phyloP scores from a whole-genome alignment of 2,797 vertebrate genomes.

The Epinephelus awoara region DNA sequence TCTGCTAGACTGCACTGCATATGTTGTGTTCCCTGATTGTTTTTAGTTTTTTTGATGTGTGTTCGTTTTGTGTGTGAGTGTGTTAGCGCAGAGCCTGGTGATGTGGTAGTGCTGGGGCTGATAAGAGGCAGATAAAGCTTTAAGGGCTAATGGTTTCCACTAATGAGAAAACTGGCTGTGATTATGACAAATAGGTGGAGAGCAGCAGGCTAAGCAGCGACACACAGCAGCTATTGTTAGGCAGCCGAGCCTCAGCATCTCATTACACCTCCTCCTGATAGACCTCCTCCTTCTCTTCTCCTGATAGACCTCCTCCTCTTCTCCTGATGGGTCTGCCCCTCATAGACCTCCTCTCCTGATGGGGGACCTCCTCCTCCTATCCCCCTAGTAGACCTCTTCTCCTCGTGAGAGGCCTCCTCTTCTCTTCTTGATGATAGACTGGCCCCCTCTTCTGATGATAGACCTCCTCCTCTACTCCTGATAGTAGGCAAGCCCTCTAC shows the following conservation, averaged over 20 bases:
- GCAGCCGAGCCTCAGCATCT: conserved; percentile 91
- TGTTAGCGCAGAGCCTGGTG: conserved; percentile 42
- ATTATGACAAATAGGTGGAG: conserved; percentile 96
- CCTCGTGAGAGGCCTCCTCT: background rate
- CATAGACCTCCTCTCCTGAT: background rate
- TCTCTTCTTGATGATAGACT: background rate
- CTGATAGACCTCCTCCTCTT: background rate
- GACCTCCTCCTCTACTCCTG: background rate
- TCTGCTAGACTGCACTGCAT: conserved; percentile 1
- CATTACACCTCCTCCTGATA: conserved; percentile 84
- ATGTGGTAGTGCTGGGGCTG: conserved; percentile 75
- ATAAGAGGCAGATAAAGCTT: conserved; percentile 95
- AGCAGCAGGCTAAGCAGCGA: conserved; percentile 98
- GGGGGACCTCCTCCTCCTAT: background rate
- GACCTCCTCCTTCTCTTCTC: conserved; percentile 21
- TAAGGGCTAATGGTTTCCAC: conserved; percentile 95
- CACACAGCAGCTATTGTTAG: conserved; percentile 92
- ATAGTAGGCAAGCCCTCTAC: no score
- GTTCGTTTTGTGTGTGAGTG: conserved; percentile 22
- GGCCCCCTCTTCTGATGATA: background rate
- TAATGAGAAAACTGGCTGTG: conserved; percentile 98
- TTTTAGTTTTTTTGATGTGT: conserved; percentile 34
- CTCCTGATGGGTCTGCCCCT: background rate
- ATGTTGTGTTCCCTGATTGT: conserved; percentile 18
- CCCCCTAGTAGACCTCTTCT: background rate